A percentile compares a stretch with the other conserved stretches of the same genome.
These are phyloP conservation scores for Luffia ferchaultella DNA, from an alignment of 2,888 invertebrate species.

Conservation along the genomic window DNA sequence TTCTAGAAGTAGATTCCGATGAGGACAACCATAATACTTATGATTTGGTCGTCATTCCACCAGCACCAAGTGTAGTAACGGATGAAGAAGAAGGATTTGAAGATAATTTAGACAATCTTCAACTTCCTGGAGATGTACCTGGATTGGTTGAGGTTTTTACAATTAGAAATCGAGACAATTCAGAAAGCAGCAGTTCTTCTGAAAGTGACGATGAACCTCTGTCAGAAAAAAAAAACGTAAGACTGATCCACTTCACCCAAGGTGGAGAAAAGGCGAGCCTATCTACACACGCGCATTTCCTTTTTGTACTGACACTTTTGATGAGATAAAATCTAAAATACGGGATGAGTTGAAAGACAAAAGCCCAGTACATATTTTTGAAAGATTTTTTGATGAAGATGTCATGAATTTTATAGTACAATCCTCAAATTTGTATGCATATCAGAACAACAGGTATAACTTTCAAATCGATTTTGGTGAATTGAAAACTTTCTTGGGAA, in stretches of 20 bases:
- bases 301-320: background rate
- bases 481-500: background rate
- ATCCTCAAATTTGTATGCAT: background rate
- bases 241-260: background rate
- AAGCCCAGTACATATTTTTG: background rate
- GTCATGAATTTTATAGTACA: background rate
- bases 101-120: background rate
- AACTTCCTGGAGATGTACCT: background rate
- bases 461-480: background rate
- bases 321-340: background rate
- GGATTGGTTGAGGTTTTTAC: background rate
- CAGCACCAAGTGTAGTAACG: background rate
- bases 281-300: too few species aligned
- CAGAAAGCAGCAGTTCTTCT: background rate
- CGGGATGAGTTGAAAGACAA: background rate
- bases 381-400: background rate
- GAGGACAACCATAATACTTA: background rate
- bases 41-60: background rate
- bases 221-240: background rate
- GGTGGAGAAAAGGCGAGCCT: too few species aligned
- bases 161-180: too few species aligned
- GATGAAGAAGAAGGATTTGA: background rate
- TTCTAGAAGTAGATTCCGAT: background rate
- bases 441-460: background rate
- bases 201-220: background rate